These are phyloP conservation scores for Amphipoea oculea DNA, from an alignment of 2,888 invertebrate genomes.

Conservation along the genomic window DNA sequence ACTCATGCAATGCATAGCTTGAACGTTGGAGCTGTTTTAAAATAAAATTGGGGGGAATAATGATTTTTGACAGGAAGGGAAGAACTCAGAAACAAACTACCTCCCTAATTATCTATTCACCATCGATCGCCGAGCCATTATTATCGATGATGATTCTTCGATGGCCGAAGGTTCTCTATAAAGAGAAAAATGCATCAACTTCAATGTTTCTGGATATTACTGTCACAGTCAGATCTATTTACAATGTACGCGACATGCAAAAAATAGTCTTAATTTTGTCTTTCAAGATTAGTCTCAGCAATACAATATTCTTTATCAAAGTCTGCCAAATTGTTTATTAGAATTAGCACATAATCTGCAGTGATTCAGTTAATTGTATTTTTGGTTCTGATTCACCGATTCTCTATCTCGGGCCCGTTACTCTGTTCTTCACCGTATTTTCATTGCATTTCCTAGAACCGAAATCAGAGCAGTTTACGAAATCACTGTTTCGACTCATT, in stretches of 20 bases:
- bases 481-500: constrained; percentile 49
- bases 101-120: not conserved
- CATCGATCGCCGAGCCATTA: not conserved
- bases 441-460: constrained; percentile 47
- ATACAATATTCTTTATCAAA: constrained; percentile 19
- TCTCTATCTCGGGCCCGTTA: constrained; percentile 35
- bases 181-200: not conserved
- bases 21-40: constrained; percentile 9
- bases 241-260: not conserved
- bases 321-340: constrained; percentile 13
- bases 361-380: constrained; percentile 40
- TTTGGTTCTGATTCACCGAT: constrained; percentile 47
- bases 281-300: constrained; percentile 3
- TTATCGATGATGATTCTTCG: not conserved
- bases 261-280: not conserved
- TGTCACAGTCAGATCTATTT: constrained; percentile 2
- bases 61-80: not conserved
- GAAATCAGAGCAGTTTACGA: constrained; percentile 47
- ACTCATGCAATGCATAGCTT: constrained; percentile 47
- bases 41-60: not conserved
- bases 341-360: constrained; percentile 6
- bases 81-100: not conserved
- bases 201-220: not conserved
- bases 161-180: not conserved
- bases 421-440: constrained; percentile 27